These are phyloP conservation scores for Sprattus sprattus DNA, from an alignment of 2,113 vertebrate species.

Conservation along the genomic window DNA sequence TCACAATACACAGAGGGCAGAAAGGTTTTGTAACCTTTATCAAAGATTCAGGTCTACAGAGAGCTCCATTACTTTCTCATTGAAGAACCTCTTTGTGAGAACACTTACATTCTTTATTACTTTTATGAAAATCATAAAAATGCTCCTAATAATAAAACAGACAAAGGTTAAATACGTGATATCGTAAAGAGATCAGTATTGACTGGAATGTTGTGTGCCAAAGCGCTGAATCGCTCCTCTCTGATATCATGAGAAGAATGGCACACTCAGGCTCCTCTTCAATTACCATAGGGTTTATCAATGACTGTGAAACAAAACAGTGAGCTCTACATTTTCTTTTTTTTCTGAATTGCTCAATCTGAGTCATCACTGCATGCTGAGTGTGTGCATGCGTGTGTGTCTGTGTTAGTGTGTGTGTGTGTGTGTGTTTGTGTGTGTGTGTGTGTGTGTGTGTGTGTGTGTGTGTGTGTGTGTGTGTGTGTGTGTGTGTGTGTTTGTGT, in stretches of 20 bases:
- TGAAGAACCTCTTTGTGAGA: neutral
- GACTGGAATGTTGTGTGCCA: neutral
- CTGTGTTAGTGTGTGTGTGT: neutral
- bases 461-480: neutral
- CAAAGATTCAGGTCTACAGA: neutral
- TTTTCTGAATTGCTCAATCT: neutral
- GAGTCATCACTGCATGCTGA: neutral
- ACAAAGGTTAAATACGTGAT: neutral
- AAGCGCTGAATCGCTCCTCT: neutral
- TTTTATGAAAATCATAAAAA: constrained; percentile 1
- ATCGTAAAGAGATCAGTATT: neutral
- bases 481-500: neutral
- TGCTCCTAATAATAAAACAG: neutral
- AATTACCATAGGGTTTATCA: constrained; percentile 11
- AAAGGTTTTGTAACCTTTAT: neutral
- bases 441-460: neutral
- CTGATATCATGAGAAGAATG: neutral
- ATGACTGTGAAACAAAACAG: neutral
- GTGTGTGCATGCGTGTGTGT: neutral
- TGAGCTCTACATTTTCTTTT: neutral
- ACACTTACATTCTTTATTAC: neutral
- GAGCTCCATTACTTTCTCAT: neutral
- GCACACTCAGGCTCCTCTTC: neutral
- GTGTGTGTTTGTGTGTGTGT: too few relatives aligned
- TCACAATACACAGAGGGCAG: neutral